These are phyloP conservation scores for Delichon dasypus DNA, from an alignment of 2,797 vertebrate species.

Conservation along the genomic window DNA sequence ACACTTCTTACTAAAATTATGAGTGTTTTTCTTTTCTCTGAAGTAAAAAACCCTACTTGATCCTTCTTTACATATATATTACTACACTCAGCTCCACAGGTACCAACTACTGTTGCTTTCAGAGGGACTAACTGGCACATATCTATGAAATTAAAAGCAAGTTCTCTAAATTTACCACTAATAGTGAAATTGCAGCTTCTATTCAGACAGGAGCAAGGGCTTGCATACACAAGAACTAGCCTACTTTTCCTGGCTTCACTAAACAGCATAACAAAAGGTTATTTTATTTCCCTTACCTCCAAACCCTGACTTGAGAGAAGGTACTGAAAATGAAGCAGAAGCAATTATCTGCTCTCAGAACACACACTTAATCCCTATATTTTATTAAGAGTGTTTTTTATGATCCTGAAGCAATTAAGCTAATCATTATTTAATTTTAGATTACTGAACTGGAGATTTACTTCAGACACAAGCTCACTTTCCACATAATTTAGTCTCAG, in stretches of 20 bases:
- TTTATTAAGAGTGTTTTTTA: slow-evolving; percentile 44
- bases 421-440: slow-evolving; percentile 65
- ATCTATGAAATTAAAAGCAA: neutral
- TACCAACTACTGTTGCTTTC: neutral
- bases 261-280: slow-evolving; percentile 47
- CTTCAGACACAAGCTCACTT: slow-evolving; percentile 50
- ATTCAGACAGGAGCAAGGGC: neutral
- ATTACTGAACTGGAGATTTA: slow-evolving; percentile 50
- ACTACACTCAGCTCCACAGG: neutral
- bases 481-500: slow-evolving; percentile 48
- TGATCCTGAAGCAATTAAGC: slow-evolving; percentile 58
- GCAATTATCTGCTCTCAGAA: slow-evolving; percentile 45
- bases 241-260: slow-evolving; percentile 25
- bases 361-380: slow-evolving; percentile 34
- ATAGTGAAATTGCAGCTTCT: slow-evolving; percentile 15
- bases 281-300: slow-evolving; percentile 23
- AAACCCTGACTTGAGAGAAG: slow-evolving; percentile 13
- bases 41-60: fast-evolving
- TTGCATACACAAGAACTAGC: slow-evolving; percentile 3
- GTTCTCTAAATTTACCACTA: neutral
- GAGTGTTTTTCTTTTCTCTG: neutral
- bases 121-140: neutral
- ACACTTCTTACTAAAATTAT: neutral
- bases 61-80: neutral
- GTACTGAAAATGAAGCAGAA: slow-evolving; percentile 46